phyloP scores from a whole-genome alignment of 2,888 invertebrate species.

The Balanococcus diminutus region DNA sequence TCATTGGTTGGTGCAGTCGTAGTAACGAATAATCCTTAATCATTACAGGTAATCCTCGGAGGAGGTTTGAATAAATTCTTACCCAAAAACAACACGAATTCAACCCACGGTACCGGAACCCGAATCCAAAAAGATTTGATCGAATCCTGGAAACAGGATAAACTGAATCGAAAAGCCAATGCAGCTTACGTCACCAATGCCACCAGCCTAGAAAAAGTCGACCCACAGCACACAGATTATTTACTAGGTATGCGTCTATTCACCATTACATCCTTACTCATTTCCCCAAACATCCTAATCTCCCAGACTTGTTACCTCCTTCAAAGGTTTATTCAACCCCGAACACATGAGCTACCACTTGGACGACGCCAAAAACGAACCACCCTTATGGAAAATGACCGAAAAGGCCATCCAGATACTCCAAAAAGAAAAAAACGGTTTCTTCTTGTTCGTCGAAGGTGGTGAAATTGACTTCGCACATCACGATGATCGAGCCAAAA shows the following conservation, averaged over 20 bases:
- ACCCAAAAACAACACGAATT: slow-evolving; percentile 64
- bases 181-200: slow-evolving; percentile 59
- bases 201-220: slow-evolving; percentile 65
- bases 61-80: slow-evolving; percentile 79
- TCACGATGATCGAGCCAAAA: slow-evolving; percentile 70
- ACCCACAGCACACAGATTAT: slow-evolving; percentile 68
- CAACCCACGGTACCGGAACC: slow-evolving; percentile 63
- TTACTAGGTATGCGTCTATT: slow-evolving; percentile 62
- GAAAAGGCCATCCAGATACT: slow-evolving; percentile 75
- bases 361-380: slow-evolving; percentile 66
- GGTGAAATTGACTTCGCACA: slow-evolving; percentile 79
- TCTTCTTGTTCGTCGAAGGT: slow-evolving; percentile 75
- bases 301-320: too few species aligned
- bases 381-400: slow-evolving; percentile 82
- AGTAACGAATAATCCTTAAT: neutral
- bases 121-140: slow-evolving; percentile 73
- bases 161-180: slow-evolving; percentile 63
- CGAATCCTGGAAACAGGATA: slow-evolving; percentile 70
- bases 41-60: slow-evolving; percentile 79
- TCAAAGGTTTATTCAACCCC: slow-evolving; percentile 69
- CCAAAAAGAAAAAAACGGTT: slow-evolving; percentile 69
- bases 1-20: neutral
- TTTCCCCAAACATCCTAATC: neutral
- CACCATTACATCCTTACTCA: neutral
- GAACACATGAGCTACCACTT: slow-evolving; percentile 76